Percentiles rank a stretch among this genome's conserved stretches.
These are phyloP conservation scores for Drosophila chauvacae DNA, from an alignment of 1,140 invertebrate genomes.

Conservation along the genomic window DNA sequence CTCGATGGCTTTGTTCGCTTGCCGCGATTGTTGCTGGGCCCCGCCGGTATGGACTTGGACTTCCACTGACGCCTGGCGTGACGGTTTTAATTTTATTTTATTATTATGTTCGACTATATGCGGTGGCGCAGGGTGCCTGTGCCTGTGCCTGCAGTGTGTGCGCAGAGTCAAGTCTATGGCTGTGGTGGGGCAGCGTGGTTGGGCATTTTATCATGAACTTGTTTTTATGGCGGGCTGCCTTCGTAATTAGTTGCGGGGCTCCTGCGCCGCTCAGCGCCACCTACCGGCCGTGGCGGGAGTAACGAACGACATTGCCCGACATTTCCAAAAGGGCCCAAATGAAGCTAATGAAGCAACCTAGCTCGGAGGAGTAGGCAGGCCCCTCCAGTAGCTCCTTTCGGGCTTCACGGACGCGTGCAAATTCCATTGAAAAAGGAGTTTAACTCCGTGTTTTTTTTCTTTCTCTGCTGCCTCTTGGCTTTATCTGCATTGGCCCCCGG, in stretches of 20 bases:
- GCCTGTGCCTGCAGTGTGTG: conserved; percentile 8
- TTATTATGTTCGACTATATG: conserved; percentile 65
- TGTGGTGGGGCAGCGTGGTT: conserved; percentile 8
- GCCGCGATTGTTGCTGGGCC: conserved; percentile 49
- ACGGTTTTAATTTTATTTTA: conserved; percentile 79
- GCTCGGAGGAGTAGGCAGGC: neutral
- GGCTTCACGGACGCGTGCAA: conserved; percentile 73
- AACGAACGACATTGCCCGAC: conserved; percentile 82
- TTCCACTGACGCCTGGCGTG: conserved; percentile 78
- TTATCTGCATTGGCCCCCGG: conserved; percentile 65
- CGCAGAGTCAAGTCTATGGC: conserved; percentile 9
- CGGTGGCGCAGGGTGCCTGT: conserved; percentile 68
- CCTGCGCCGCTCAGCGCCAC: conserved; percentile 55
- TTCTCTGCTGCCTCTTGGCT: conserved; percentile 15
- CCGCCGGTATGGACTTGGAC: conserved; percentile 20
- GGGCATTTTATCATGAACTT: conserved; percentile 53
- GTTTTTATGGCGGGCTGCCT: conserved; percentile 40
- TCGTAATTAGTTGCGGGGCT: conserved; percentile 72
- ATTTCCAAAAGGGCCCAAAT: conserved; percentile 45
- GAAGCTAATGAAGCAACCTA: conserved; percentile 67
- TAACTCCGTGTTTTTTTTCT: conserved; percentile 28
- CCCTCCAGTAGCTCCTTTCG: conserved; percentile 16
- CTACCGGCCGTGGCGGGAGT: conserved; percentile 64
- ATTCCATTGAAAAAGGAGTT: conserved; percentile 70
- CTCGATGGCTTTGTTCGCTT: conserved; percentile 63